Conservation (phyloP, 1,140 invertebrate genomes). For the Cyphomyrmex costatus region DNA sequence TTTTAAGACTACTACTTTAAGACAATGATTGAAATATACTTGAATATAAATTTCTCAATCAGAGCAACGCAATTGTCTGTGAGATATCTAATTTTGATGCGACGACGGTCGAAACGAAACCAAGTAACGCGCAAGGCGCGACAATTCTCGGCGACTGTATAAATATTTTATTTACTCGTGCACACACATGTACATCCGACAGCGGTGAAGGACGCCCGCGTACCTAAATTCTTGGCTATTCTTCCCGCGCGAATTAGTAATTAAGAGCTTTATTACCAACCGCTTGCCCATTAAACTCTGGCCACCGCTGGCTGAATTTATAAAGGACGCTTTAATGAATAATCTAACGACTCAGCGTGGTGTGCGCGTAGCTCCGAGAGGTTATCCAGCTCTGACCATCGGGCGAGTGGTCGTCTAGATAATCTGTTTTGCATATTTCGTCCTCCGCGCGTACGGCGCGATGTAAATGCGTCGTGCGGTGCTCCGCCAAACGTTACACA, state of each 20-base stretch:
- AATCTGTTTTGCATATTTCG: slow-evolving; percentile 84
- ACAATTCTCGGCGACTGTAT: slow-evolving; percentile 51
- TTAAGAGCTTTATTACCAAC: slow-evolving; percentile 76
- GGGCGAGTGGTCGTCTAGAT: slow-evolving; percentile 76
- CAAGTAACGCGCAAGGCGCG: slow-evolving; percentile 22
- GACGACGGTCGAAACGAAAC: neutral
- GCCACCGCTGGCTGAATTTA: slow-evolving; percentile 69
- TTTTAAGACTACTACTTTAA: neutral
- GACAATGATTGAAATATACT: neutral
- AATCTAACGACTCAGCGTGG: slow-evolving; percentile 79
- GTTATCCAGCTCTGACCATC: slow-evolving; percentile 56
- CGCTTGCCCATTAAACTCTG: slow-evolving; percentile 78
- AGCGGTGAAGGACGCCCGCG: neutral
- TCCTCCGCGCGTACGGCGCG: slow-evolving; percentile 70
- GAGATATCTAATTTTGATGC: neutral
- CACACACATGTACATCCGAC: neutral
- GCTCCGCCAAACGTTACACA: slow-evolving; percentile 75
- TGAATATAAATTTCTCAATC: neutral
- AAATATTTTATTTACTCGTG: slow-evolving; percentile 50
- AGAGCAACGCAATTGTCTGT: neutral
- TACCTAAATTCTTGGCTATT: slow-evolving; percentile 51
- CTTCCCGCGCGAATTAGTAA: slow-evolving; percentile 63
- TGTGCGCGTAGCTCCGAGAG: slow-evolving; percentile 40
- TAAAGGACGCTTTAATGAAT: slow-evolving; percentile 81
- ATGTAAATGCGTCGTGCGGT: slow-evolving; percentile 78